Percentiles rank a stretch among this genome's conserved stretches.
These are phyloP conservation scores for Eupithecia centaureata DNA, from an alignment of 2,888 invertebrate species.

Conservation along the genomic window DNA sequence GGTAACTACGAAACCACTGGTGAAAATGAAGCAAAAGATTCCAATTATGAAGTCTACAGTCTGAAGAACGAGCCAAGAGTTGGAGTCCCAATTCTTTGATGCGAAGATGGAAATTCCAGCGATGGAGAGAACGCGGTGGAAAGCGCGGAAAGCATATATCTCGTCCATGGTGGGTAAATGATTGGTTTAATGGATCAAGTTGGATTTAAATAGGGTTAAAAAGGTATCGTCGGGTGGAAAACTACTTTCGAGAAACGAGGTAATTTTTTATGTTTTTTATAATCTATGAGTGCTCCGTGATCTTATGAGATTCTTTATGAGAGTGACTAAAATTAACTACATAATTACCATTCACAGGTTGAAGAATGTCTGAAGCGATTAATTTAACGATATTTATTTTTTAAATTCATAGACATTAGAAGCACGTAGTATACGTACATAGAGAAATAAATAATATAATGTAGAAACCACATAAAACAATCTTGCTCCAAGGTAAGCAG, in stretches of 20 bases:
- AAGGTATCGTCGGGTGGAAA: background rate
- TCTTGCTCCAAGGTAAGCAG: no score
- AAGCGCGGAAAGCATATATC: constrained; percentile 60
- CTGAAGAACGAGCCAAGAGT: constrained; percentile 61
- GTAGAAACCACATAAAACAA: no score
- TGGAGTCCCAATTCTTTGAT: constrained; percentile 61
- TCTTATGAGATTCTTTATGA: no score
- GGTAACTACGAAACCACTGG: constrained; percentile 61
- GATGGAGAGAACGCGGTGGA: constrained; percentile 63
- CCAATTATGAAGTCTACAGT: constrained; percentile 65
- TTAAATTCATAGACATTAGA: no score
- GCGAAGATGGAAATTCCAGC: constrained; percentile 68
- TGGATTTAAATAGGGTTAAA: background rate
- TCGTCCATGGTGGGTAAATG: constrained; percentile 57
- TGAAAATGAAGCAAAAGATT: constrained; percentile 64
- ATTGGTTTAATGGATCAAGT: background rate
- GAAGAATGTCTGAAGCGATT: no score
- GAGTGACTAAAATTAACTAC: no score
- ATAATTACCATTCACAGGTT: no score
- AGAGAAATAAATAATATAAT: no score
- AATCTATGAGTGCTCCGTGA: no score
- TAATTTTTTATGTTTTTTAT: no score
- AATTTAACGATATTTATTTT: no score
- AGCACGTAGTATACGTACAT: no score
- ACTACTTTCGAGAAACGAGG: background rate